These are phyloP conservation scores for Adelphocoris suturalis DNA, from an alignment of 2,888 invertebrate genomes.

Conservation along the genomic window DNA sequence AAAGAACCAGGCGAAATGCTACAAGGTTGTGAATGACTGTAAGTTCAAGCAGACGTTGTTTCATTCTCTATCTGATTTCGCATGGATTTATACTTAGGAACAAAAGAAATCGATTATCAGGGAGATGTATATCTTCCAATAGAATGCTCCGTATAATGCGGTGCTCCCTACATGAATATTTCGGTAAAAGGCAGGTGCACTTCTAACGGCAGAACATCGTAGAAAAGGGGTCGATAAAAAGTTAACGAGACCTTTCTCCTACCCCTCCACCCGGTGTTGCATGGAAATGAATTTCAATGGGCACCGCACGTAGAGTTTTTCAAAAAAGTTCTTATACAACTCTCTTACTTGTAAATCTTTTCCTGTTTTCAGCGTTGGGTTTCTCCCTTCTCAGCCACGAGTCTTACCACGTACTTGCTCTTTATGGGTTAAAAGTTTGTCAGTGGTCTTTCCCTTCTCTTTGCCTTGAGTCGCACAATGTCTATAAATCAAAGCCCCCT, in stretches of 20 bases:
- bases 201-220: background rate
- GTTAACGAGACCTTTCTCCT: background rate
- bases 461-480: background rate
- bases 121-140: no score
- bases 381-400: background rate
- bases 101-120: no score
- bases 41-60: no score
- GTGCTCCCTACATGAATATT: no score
- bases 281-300: slow-evolving; percentile 56
- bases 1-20: no score
- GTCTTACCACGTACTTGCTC: slow-evolving; percentile 35
- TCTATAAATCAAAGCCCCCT: slow-evolving; percentile 44
- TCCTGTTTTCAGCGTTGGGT: slow-evolving; percentile 43
- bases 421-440: slow-evolving; percentile 54
- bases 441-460: slow-evolving; percentile 10
- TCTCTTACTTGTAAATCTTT: slow-evolving; percentile 46
- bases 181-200: no score
- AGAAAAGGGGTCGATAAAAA: background rate
- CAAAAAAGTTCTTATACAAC: background rate
- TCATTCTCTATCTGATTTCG: no score
- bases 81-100: no score
- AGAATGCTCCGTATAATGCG: no score
- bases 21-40: no score
- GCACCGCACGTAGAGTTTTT: background rate
- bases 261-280: background rate